Conservation (phyloP, 92 coral and sea anemone species). For the Palythoa caribaeorum region DNA sequence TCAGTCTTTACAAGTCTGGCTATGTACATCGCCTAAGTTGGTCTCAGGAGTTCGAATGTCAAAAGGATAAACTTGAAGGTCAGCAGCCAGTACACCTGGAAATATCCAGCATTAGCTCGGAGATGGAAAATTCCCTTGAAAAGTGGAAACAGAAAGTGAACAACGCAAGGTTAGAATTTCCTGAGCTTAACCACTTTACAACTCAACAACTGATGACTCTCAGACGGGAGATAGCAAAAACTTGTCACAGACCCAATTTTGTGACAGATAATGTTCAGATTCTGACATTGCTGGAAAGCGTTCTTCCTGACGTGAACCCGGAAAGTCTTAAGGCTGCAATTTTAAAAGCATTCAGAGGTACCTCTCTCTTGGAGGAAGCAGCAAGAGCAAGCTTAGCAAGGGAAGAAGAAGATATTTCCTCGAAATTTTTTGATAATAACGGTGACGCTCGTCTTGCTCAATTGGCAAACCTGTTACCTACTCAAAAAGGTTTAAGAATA, state of each 20-base stretch:
- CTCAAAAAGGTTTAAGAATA: not conserved
- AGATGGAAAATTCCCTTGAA: slow-evolving; percentile 65
- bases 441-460: not conserved
- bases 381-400: slow-evolving; percentile 5
- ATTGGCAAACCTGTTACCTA: not conserved
- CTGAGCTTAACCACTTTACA: slow-evolving; percentile 77
- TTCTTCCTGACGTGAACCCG: slow-evolving; percentile 60
- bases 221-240: slow-evolving; percentile 71
- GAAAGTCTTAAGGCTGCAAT: slow-evolving; percentile 59
- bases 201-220: slow-evolving; percentile 78
- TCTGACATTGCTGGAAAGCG: slow-evolving; percentile 75
- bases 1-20: slow-evolving; percentile 66
- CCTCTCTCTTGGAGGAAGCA: slow-evolving; percentile 10
- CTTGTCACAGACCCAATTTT: slow-evolving; percentile 53
- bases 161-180: slow-evolving; percentile 53
- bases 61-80: slow-evolving; percentile 48
- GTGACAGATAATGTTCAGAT: slow-evolving; percentile 55
- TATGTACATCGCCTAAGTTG: slow-evolving; percentile 67
- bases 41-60: slow-evolving; percentile 70
- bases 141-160: slow-evolving; percentile 70
- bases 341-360: not conserved
- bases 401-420: not conserved
- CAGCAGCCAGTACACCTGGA: slow-evolving; percentile 58
- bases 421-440: not conserved
- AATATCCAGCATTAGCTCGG: slow-evolving; percentile 52